phyloP scores from a whole-genome alignment of 2,113 vertebrate genomes.

The Maylandia zebra region DNA sequence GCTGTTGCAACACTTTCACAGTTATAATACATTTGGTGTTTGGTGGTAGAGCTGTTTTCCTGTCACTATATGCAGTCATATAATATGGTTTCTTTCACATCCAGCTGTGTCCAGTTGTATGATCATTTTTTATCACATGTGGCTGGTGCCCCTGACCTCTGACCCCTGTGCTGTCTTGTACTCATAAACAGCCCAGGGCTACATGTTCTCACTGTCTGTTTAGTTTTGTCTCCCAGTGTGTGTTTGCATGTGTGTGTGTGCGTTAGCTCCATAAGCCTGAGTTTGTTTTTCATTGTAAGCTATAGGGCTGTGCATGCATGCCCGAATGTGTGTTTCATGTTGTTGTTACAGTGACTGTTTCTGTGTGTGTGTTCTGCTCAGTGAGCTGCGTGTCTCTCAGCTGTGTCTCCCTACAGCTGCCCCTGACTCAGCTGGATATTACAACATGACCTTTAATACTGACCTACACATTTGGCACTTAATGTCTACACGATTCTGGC shows the following conservation, averaged over 20 bases:
- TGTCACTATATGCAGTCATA: background rate
- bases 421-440: conserved; percentile 13
- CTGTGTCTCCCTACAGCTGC: conserved; percentile 43
- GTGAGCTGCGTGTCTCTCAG: conserved; percentile 8
- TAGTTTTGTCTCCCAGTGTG: background rate
- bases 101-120: background rate
- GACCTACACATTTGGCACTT: conserved; percentile 21
- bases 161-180: background rate
- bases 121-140: conserved; percentile 26
- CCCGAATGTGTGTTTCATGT: background rate
- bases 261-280: background rate
- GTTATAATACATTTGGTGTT: background rate
- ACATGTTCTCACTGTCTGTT: background rate
- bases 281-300: background rate
- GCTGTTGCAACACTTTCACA: background rate
- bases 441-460: conserved; percentile 15
- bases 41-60: background rate
- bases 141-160: conserved; percentile 15
- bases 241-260: background rate
- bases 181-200: conserved; percentile 1
- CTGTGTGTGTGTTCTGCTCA: background rate
- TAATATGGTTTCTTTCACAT: background rate
- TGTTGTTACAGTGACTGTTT: background rate
- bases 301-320: background rate
- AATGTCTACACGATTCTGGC: background rate